These are phyloP conservation scores for Helarctos malayanus DNA, from an alignment of 2,797 vertebrate genomes.

Conservation along the genomic window DNA sequence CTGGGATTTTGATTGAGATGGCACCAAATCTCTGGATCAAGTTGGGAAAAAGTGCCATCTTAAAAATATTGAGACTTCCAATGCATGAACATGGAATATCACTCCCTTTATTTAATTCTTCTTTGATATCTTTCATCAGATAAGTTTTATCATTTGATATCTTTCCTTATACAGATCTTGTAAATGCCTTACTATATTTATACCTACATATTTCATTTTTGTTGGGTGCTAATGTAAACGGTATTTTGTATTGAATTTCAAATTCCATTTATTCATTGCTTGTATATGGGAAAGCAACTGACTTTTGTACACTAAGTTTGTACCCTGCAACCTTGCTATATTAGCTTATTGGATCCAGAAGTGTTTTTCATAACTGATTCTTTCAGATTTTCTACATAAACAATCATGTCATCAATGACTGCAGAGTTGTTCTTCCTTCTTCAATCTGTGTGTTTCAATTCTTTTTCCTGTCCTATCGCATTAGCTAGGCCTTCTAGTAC, in stretches of 20 bases:
- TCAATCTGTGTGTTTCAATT: neutral
- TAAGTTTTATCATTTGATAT: neutral
- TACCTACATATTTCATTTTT: neutral
- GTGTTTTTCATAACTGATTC: neutral
- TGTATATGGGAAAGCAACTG: neutral
- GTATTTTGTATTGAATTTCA: neutral
- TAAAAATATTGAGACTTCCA: neutral
- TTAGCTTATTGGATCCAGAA: neutral
- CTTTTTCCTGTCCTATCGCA: neutral
- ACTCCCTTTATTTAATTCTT: conserved; percentile 28
- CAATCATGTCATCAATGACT: neutral
- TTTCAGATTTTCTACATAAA: neutral
- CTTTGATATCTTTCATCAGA: neutral
- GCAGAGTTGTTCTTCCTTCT: neutral
- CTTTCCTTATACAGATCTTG: neutral
- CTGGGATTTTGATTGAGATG: neutral
- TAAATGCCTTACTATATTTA: neutral
- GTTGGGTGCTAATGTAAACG: neutral
- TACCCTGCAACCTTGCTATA: neutral
- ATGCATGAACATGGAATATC: neutral
- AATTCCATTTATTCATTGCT: neutral
- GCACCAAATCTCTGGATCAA: neutral
- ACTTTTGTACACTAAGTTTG: neutral
- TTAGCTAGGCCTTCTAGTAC: neutral
- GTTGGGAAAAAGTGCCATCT: neutral